A percentile compares a stretch with the other conserved stretches of the same genome.
phyloP scores from a whole-genome alignment of 1,140 invertebrate species.

The Cydia pomonella region DNA sequence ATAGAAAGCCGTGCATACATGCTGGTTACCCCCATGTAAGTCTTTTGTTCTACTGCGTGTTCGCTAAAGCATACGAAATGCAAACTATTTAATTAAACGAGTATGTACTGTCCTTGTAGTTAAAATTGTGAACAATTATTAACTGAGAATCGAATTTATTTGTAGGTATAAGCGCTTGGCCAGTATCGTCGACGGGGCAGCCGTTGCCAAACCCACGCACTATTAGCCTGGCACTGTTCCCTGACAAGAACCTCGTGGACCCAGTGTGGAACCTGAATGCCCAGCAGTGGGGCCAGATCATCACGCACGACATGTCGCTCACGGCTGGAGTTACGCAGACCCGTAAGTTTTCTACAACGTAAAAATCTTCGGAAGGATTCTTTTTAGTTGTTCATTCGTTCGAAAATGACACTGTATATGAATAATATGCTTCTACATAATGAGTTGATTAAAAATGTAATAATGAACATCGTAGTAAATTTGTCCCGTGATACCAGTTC shows the following conservation, averaged over 20 bases:
- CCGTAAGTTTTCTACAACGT: constrained; percentile 80
- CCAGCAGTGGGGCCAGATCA: constrained; percentile 94
- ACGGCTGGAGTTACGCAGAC: constrained; percentile 87
- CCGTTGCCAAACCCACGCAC: constrained; percentile 86
- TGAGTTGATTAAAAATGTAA: neutral
- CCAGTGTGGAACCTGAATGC: constrained; percentile 87
- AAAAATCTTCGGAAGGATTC: too few relatives aligned
- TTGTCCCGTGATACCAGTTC: neutral
- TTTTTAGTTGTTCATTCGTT: too few relatives aligned
- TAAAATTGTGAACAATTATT: too few relatives aligned
- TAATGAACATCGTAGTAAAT: neutral
- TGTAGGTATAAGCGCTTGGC: constrained; percentile 84
- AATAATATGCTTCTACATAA: too few relatives aligned
- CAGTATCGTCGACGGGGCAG: constrained; percentile 82
- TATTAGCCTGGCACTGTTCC: constrained; percentile 86
- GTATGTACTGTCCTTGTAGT: too few relatives aligned
- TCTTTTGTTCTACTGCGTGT: too few relatives aligned
- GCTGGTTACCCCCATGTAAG: neutral
- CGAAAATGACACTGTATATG: too few relatives aligned
- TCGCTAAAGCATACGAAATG: too few relatives aligned
- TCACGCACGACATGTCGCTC: constrained; percentile 93
- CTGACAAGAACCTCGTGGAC: constrained; percentile 85
- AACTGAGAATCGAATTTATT: constrained; percentile 23
- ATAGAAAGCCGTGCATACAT: neutral
- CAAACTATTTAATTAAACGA: too few relatives aligned